Evolutionary conservation across 2,888 invertebrate genomes (phyloP).

Genomic region (Pandemis corylana): DNA sequence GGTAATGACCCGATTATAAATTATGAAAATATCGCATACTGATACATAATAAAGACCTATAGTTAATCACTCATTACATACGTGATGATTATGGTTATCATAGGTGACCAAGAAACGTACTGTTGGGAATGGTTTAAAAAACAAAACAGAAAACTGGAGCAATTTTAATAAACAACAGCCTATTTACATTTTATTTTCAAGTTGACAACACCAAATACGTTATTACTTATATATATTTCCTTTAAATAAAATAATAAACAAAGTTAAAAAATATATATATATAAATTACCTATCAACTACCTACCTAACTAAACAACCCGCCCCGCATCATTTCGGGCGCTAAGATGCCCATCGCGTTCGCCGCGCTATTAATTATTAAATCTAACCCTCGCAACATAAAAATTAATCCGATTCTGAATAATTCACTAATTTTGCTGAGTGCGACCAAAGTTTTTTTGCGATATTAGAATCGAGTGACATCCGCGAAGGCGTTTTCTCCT

Average conservation of each 20-base stretch:
- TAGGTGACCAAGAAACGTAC: neutral
- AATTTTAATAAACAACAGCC: slow-evolving; percentile 48
- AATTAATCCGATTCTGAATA: slow-evolving; percentile 38
- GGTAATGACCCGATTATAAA: neutral
- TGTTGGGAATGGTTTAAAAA: neutral
- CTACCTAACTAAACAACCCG: too few species aligned
- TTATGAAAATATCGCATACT: neutral
- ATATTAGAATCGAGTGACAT: slow-evolving; percentile 70
- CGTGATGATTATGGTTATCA: too few species aligned
- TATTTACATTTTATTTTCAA: slow-evolving; percentile 1
- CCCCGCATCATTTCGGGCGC: too few species aligned
- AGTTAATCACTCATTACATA: neutral
- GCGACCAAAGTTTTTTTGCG: slow-evolving; percentile 84
- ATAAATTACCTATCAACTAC: too few species aligned
- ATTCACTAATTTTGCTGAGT: slow-evolving; percentile 77
- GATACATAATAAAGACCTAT: neutral
- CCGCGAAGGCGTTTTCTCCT: slow-evolving; percentile 63
- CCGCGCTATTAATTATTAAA: neutral
- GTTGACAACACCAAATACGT: slow-evolving; percentile 1
- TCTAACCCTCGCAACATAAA: neutral
- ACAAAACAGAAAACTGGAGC: neutral
- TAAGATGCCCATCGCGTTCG: too few species aligned
- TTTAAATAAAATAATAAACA: too few species aligned
- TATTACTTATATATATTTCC: too few species aligned
- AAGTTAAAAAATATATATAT: too few species aligned